Evolutionary conservation across 2,113 vertebrate species (phyloP), one percentile per base, ranked within the genome.

Genomic region (Syngnathus scovelli): DNA sequence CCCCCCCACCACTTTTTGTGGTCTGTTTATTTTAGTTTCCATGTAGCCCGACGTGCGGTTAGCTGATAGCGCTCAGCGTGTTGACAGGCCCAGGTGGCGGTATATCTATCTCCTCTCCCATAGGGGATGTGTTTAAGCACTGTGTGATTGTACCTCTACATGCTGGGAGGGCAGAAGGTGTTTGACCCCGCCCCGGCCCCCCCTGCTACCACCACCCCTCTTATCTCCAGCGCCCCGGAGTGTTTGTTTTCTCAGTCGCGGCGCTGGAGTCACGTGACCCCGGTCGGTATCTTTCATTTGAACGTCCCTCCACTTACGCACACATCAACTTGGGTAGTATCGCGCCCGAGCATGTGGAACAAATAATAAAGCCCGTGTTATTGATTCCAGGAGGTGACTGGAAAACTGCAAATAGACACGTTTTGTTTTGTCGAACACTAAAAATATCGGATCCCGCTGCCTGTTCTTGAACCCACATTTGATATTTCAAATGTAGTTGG

Each of bases 241-340:
- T 79, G 86, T 89, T 90, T 91, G 86, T 90, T 88, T 89, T 90
- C 69, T 67, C 78, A 83, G 79, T 62, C 61, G 36, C 39, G 19
- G 52, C 38, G 59, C 55, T 87, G 81, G 86, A 69, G 73, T 89
- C 79, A 87, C 52, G 66, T 77, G 71, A 78, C 75, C 60, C 38
- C 43, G 64, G 78, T 80, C 38, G 66, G 69, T 75, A 77, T 73
- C 70, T 81, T 84, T 78, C 61, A 58, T 78, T 59, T 71, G 46
- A 23, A 27, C 52, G 70, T 67, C 73, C n/a, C 59, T 48, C 58
- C 66, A 67, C 52, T 41, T 41, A 58, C 43, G 37, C 51, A 43
- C n/a, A 62, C 37, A 75, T 18, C 48, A 23, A 15, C 51, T n/a
- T 27, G 38, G 44, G 37, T 65, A 21, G 65, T 69, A 71, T 61